Evolutionary conservation across 2,797 vertebrate genomes (phyloP).

Genomic region (Eleutherodactylus coqui): DNA sequence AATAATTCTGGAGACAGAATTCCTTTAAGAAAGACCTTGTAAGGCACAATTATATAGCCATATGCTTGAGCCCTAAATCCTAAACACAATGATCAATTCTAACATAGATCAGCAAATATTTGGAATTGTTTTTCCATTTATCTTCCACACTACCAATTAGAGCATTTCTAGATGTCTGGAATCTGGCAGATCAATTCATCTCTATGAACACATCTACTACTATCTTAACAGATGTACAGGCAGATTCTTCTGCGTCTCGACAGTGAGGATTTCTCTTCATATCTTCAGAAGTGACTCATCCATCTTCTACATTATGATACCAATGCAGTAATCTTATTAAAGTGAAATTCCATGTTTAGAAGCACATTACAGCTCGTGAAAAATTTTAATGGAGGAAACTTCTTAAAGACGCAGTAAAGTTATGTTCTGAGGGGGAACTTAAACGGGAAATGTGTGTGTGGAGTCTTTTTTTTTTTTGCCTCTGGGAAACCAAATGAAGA

Average conservation of each 20-base stretch:
- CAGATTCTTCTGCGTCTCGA: background rate
- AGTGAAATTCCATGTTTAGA: background rate
- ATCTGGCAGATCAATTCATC: background rate
- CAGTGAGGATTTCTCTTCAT: slow-evolving; percentile 7
- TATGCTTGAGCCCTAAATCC: background rate
- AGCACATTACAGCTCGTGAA: background rate
- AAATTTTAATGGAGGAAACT: background rate
- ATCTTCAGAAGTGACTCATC: background rate
- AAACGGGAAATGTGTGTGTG: slow-evolving; percentile 4
- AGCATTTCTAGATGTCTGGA: background rate
- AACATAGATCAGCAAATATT: background rate
- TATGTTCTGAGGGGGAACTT: slow-evolving; percentile 4
- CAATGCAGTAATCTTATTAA: background rate
- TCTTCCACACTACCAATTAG: background rate
- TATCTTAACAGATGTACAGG: background rate
- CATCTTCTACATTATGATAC: slow-evolving; percentile 11
- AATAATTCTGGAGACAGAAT: no score
- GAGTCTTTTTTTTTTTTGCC: background rate
- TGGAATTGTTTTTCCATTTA: background rate
- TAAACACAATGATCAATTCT: background rate
- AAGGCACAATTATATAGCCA: background rate
- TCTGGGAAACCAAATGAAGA: slow-evolving; percentile 26
- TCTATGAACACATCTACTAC: background rate
- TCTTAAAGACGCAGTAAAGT: slow-evolving; percentile 12
- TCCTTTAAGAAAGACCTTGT: no score